Evolutionary conservation across 2,797 vertebrate genomes (phyloP).

Genomic region (Sebastes vulpes): DNA sequence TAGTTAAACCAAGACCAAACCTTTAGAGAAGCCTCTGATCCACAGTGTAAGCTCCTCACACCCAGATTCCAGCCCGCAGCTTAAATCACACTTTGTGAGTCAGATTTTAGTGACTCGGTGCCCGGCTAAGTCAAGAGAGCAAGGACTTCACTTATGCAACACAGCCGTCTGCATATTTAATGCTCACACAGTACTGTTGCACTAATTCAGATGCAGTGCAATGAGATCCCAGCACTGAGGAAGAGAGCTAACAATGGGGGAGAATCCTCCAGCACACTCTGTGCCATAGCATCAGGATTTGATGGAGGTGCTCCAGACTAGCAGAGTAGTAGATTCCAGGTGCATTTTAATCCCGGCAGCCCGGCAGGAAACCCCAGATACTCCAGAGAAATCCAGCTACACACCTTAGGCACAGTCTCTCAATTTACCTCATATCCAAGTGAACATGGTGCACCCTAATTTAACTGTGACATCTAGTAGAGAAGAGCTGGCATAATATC

Average conservation of each 20-base stretch:
- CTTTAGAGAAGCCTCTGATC: conserved; percentile 34
- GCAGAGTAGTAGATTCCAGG: neutral
- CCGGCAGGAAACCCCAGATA: conserved; percentile 6
- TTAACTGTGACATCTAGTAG: neutral
- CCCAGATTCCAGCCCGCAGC: conserved; percentile 4
- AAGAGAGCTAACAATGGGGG: conserved; percentile 1
- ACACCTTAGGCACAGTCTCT: neutral
- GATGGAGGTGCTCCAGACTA: neutral
- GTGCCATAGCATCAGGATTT: neutral
- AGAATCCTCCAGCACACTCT: neutral
- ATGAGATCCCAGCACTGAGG: conserved; percentile 20
- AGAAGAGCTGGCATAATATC: neutral
- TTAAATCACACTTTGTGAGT: conserved; percentile 42
- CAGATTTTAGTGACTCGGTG: conserved; percentile 35
- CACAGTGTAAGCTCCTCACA: conserved; percentile 24
- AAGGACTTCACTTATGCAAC: conserved; percentile 21
- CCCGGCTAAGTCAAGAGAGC: conserved; percentile 1
- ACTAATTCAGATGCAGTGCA: conserved; percentile 32
- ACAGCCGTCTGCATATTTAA: neutral
- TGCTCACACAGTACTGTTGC: neutral
- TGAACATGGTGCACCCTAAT: neutral
- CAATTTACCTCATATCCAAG: conserved; percentile 3
- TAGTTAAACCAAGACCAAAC: conserved; percentile 38
- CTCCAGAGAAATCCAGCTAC: conserved; percentile 1
- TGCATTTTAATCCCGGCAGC: conserved; percentile 23